A percentile compares a stretch with the other conserved stretches of the same genome.
Conservation (phyloP, 2,797 vertebrate species). For the Aplochiton taeniatus region DNA sequence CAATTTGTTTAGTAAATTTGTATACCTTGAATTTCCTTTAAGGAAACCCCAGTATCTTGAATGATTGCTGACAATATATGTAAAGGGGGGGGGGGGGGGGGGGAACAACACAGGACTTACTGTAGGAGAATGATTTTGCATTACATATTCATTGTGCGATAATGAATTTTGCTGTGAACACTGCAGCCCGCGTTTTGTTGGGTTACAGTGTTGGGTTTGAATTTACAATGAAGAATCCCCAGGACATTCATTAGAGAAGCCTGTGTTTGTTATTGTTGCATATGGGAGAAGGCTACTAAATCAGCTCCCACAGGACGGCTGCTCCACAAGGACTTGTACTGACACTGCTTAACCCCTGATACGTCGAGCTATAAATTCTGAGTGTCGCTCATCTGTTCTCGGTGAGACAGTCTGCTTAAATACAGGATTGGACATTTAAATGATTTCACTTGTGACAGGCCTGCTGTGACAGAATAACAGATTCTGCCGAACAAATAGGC, state of each 20-base stretch:
- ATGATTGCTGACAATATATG: neutral
- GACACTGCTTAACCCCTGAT: constrained; percentile 70
- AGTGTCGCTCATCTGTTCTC: constrained; percentile 73
- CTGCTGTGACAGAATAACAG: constrained; percentile 81
- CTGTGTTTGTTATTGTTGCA: constrained; percentile 70
- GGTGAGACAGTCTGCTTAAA: constrained; percentile 78
- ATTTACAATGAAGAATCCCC: constrained; percentile 70
- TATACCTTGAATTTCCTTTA: no score
- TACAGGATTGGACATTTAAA: constrained; percentile 81
- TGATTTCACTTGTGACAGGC: constrained; percentile 79
- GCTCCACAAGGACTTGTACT: constrained; percentile 68
- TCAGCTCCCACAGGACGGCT: constrained; percentile 73
- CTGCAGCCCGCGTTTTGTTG: constrained; percentile 40
- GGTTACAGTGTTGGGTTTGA: constrained; percentile 60
- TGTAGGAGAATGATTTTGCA: constrained; percentile 22
- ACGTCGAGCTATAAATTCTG: constrained; percentile 67
- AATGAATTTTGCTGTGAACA: constrained; percentile 48
- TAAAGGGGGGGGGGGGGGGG: neutral
- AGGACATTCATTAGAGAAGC: constrained; percentile 65
- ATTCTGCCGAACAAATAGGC: constrained; percentile 80
- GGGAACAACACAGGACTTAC: constrained; percentile 29
- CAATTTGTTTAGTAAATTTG: no score
- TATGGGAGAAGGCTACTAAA: constrained; percentile 63
- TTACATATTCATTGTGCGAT: constrained; percentile 29
- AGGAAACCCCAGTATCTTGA: no score